A percentile compares a stretch with the other conserved stretches of the same genome.
Evolutionary conservation across 2,888 invertebrate genomes (phyloP).

Genomic region (Nyleta sp.): DNA sequence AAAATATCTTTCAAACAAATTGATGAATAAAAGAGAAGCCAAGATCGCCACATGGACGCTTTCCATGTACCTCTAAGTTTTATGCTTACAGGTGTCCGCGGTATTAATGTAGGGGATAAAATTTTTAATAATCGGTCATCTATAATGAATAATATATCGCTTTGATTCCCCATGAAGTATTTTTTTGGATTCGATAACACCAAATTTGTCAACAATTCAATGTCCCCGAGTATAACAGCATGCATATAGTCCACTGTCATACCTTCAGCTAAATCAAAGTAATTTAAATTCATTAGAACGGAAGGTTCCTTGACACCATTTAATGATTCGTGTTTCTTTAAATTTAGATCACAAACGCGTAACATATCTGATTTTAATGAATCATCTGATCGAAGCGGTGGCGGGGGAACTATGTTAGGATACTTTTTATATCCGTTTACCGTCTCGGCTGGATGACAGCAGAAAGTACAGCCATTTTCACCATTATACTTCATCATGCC

Average conservation of each 20-base stretch:
- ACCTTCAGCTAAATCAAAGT: conserved; percentile 33
- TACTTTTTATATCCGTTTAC: conserved; percentile 12
- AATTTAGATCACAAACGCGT: neutral
- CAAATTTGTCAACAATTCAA: conserved; percentile 16
- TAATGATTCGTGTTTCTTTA: neutral
- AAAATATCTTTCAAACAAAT: conserved; percentile 11
- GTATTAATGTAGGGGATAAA: conserved; percentile 36
- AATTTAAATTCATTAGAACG: conserved; percentile 30
- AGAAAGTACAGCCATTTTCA: conserved; percentile 53
- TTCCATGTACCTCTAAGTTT: conserved; percentile 42
- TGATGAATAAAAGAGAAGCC: conserved; percentile 25
- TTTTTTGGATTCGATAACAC: conserved; percentile 1
- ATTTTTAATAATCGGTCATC: conserved; percentile 41
- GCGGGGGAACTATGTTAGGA: neutral
- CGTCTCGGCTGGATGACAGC: conserved; percentile 23
- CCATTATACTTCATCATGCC: conserved; percentile 58
- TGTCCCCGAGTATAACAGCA: conserved; percentile 31
- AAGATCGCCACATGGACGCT: conserved; percentile 61
- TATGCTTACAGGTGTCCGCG: conserved; percentile 40
- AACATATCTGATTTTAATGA: conserved; percentile 5
- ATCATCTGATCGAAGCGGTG: conserved; percentile 3
- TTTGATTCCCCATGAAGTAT: neutral
- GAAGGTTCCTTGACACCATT: conserved; percentile 48
- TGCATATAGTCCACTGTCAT: conserved; percentile 54
- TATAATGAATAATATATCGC: conserved; percentile 26